phyloP scores from a whole-genome alignment of 2,888 invertebrate species.

The Mythimna ferrago region DNA sequence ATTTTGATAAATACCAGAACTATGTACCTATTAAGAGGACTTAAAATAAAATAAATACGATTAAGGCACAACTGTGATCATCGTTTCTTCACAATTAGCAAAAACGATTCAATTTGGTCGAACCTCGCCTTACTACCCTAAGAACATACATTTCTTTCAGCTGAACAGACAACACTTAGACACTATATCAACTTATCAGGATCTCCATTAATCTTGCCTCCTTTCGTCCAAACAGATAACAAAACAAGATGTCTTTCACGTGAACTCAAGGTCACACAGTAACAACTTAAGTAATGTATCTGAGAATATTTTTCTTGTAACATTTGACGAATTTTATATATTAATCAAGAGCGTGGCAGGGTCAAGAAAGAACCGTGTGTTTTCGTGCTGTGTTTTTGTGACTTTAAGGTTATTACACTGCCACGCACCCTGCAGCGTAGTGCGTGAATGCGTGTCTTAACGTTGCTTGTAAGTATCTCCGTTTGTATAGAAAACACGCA shows the following conservation, averaged over 20 bases:
- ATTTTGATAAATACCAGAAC: too few relatives aligned
- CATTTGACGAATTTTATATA: constrained; percentile 15
- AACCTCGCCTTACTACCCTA: neutral
- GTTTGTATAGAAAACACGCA: too few relatives aligned
- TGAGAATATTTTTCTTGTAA: constrained; percentile 28
- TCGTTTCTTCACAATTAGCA: too few relatives aligned
- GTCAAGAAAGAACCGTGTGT: neutral
- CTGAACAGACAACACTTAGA: neutral
- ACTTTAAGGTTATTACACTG: too few relatives aligned
- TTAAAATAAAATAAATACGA: too few relatives aligned
- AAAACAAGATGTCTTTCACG: constrained; percentile 31
- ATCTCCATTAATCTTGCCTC: constrained; percentile 27
- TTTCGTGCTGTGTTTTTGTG: neutral
- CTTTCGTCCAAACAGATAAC: constrained; percentile 1
- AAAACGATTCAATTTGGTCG: too few relatives aligned
- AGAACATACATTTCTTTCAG: neutral
- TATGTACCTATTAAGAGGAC: too few relatives aligned
- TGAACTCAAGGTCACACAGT: constrained; percentile 22
- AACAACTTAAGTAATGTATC: neutral
- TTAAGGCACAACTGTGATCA: too few relatives aligned
- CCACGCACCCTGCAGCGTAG: too few relatives aligned
- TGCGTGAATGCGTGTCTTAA: too few relatives aligned
- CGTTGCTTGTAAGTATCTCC: too few relatives aligned
- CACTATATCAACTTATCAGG: constrained; percentile 10
- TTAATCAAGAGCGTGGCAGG: constrained; percentile 5